Evolutionary conservation across 2,113 vertebrate genomes (phyloP).

Genomic region (Chaetodon auriga): DNA sequence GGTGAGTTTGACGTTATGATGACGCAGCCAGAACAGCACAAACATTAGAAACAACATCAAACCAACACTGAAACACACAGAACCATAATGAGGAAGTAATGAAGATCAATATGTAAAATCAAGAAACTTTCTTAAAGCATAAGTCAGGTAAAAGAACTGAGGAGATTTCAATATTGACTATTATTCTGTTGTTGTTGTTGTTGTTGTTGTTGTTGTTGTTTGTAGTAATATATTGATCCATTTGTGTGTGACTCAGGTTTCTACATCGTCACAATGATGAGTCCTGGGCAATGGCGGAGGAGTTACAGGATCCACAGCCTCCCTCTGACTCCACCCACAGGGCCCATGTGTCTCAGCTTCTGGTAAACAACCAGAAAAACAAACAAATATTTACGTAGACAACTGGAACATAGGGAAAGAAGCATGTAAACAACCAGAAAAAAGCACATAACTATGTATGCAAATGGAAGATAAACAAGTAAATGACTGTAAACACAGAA

Average conservation of each 20-base stretch:
- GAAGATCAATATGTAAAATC: background rate
- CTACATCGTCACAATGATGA: slow-evolving; percentile 89
- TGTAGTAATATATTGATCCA: background rate
- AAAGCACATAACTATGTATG: background rate
- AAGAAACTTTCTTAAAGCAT: background rate
- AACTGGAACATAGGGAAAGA: background rate
- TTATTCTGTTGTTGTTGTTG: background rate
- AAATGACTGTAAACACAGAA: no score
- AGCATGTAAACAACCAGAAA: background rate
- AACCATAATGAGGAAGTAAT: background rate
- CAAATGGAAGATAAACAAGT: background rate
- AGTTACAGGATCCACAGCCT: slow-evolving; percentile 88
- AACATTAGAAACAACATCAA: background rate
- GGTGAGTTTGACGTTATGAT: slow-evolving; percentile 75
- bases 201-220: background rate
- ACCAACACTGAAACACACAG: background rate
- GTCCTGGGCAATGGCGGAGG: slow-evolving; percentile 65
- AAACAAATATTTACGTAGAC: background rate
- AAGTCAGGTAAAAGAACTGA: no score
- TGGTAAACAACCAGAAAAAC: slow-evolving; percentile 83
- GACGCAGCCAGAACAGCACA: background rate
- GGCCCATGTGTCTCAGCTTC: slow-evolving; percentile 88
- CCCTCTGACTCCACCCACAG: slow-evolving; percentile 73
- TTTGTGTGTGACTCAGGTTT: slow-evolving; percentile 83
- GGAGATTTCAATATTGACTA: background rate